Percentiles rank a stretch among this genome's conserved stretches.
Evolutionary conservation across 1,140 invertebrate species (phyloP).

Genomic region (Catajapyx aquilonaris): DNA sequence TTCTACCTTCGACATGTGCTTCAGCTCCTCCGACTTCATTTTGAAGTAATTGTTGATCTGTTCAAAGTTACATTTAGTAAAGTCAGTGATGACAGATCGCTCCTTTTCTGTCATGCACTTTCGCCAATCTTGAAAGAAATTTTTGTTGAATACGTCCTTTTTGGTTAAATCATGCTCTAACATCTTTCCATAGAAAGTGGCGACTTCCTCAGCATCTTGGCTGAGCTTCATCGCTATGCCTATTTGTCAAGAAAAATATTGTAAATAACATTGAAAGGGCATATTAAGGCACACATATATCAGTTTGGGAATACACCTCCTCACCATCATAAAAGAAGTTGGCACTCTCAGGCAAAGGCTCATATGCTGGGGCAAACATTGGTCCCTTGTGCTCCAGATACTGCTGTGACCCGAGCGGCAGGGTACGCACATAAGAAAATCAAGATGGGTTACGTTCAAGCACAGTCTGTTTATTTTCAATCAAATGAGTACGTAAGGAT

Average conservation of each 20-base stretch:
- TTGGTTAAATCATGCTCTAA: conserved; percentile 97
- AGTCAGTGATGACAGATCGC: conserved; percentile 53
- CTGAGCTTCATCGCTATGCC: conserved; percentile 61
- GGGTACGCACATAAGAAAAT: too few relatives aligned
- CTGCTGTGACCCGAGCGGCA: too few relatives aligned
- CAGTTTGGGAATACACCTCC: too few relatives aligned
- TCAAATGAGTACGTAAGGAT: too few relatives aligned
- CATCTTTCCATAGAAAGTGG: conserved; percentile 95
- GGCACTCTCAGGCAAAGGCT: conserved; percentile 69
- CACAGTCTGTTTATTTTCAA: too few relatives aligned
- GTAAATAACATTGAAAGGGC: too few relatives aligned
- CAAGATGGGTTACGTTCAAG: too few relatives aligned
- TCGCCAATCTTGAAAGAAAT: conserved; percentile 87
- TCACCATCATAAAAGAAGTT: too few relatives aligned
- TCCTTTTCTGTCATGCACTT: conserved; percentile 76
- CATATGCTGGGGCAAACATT: conserved; percentile 88
- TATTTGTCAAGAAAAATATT: conserved; percentile 21
- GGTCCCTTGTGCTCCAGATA: conserved; percentile 94
- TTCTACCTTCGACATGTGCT: conserved; percentile 71
- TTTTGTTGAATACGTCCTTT: conserved; percentile 86
- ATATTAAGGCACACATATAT: too few relatives aligned
- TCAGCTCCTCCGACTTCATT: conserved; percentile 52
- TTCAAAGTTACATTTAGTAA: conserved; percentile 88
- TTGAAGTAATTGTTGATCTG: conserved; percentile 73
- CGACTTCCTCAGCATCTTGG: conserved; percentile 79